Base-by-base conservation (phyloP, 2,113 vertebrate species). In the Rhinopomastus cyanomelas region DNA sequence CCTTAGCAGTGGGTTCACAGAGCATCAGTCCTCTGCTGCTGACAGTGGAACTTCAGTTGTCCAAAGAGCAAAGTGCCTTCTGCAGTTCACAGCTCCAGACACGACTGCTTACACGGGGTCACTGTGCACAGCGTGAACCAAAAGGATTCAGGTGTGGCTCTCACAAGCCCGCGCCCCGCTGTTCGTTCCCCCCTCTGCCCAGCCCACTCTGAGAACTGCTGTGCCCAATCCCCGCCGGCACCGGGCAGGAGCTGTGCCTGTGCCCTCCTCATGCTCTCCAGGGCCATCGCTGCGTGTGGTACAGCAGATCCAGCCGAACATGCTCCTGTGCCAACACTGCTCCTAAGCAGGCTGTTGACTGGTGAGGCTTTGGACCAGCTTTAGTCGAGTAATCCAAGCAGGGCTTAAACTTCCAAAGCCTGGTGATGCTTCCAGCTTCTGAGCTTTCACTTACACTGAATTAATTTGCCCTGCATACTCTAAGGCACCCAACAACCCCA, bases 321-420 rank as follows among this genome's bases (percentile, higher is more conserved):
- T 92, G 92, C 88, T 92, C 97, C 94, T 97, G 87, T 95, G 94
- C 91, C 92, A 95, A 95, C 96, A 66, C 55, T 77, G 82, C 91
- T 97, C 94, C 94, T 96, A 97, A 97, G 96, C 88, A 96, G 96
- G 97, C 95, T 89, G 97, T 97, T 95, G 97, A 98, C 94, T 87
- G 53, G 81, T 66, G 44, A 95, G 96, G 97, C 95, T 97, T 91
- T 95, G 95, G 95, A 94, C 96, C 93, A 92, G 93, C 97, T 98
- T 97, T 97, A 97, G 97, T 98, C 96, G 97, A 97, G 97, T 96
- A 97, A 97, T 97, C 97, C 97, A 97, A 97, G 97, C 87, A 97
- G 94, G 82, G 93, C 94, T 97, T 97, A 97, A 96, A 96, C 96
- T 96, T 97, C 97, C 96, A 97, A 97, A 97, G 95, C 95, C 25